Evolutionary conservation across 2,888 invertebrate species (phyloP), one percentile per base, ranked within the genome.

Genomic region (Punctoribates punctum): DNA sequence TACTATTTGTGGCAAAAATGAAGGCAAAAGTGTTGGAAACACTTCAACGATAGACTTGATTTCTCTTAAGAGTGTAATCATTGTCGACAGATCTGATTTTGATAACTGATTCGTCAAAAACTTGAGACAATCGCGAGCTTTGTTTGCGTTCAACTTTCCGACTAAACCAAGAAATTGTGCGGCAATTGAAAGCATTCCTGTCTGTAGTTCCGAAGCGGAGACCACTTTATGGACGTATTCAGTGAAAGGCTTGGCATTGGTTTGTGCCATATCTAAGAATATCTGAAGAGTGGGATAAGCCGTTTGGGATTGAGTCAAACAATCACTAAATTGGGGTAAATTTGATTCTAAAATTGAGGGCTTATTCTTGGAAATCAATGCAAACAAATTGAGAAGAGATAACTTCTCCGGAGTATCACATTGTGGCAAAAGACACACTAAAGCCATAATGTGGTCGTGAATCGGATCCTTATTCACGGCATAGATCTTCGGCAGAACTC

Each of bases 401-500:
- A 91, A 87, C 83, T 92, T 91, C 84, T 96, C 96, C 79, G 91
- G 89, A 77, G 90, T 89, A 82, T 94, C 94, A 82, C 94, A 93
- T 81, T 90, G 90, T 70, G 82, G 82, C 74, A 95, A 85, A 17
- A 94, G 86, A 0, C 90, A 89, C 0, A 94, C 91, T 51, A 96
- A 86, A 1, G 92, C 90, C 83, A 91, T 89, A 1, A 93, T 89
- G 84, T 94, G 92, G 8, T 91, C 92, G 81, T 93, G 90, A 27
- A 96, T 88, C 0, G 93, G 91, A 81, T 92, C 92, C 1, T 91
- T 90, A 70, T 94, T 92, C 25, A 94, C 92, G 81, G 91, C 90
- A 83, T 95, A 96, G 54, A 96, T 89, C 85, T 93, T 94, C 0
- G 94, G 93, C 78, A 96, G 87, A 54, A 96, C 94, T 73, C 94